Percentiles rank a stretch among this genome's conserved stretches.
Evolutionary conservation across 2,113 vertebrate species (phyloP).

Genomic region (Indicator indicator): DNA sequence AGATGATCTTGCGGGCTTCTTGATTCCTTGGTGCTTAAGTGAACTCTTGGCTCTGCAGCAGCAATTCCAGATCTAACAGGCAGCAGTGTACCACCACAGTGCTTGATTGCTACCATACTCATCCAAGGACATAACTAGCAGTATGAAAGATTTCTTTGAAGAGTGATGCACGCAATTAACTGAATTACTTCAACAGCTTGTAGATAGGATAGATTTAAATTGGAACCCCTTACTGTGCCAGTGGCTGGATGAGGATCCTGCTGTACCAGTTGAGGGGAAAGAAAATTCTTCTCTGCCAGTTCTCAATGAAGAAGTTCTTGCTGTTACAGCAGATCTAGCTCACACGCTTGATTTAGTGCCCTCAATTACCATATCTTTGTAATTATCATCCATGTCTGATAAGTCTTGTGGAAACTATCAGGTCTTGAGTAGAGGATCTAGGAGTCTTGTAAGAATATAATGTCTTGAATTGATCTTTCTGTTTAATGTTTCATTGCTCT

Average conservation of each 20-base stretch:
- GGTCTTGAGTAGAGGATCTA: slow-evolving; percentile 56
- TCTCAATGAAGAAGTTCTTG: slow-evolving; percentile 64
- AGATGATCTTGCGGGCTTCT: background rate
- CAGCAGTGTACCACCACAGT: background rate
- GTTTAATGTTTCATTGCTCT: slow-evolving; percentile 65
- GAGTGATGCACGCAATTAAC: slow-evolving; percentile 72
- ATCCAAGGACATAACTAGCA: slow-evolving; percentile 52
- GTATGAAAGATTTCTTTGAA: slow-evolving; percentile 64
- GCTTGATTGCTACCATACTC: slow-evolving; percentile 17
- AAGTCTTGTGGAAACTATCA: slow-evolving; percentile 54
- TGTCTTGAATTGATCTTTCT: slow-evolving; percentile 61
- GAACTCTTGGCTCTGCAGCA: slow-evolving; percentile 20
- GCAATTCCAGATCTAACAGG: slow-evolving; percentile 3
- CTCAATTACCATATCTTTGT: slow-evolving; percentile 74
- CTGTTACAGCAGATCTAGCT: slow-evolving; percentile 71
- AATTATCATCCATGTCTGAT: slow-evolving; percentile 69
- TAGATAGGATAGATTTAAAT: slow-evolving; percentile 71
- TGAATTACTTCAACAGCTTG: slow-evolving; percentile 69
- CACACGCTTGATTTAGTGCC: slow-evolving; percentile 68
- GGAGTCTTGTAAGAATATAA: slow-evolving; percentile 58
- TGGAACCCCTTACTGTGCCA: slow-evolving; percentile 61
- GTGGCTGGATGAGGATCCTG: slow-evolving; percentile 53
- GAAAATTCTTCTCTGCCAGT: slow-evolving; percentile 65
- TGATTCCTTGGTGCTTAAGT: slow-evolving; percentile 3
- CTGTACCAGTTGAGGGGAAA: slow-evolving; percentile 63